Base-by-base conservation (phyloP, 1,140 invertebrate species). In the Aradophagus sp. region DNA sequence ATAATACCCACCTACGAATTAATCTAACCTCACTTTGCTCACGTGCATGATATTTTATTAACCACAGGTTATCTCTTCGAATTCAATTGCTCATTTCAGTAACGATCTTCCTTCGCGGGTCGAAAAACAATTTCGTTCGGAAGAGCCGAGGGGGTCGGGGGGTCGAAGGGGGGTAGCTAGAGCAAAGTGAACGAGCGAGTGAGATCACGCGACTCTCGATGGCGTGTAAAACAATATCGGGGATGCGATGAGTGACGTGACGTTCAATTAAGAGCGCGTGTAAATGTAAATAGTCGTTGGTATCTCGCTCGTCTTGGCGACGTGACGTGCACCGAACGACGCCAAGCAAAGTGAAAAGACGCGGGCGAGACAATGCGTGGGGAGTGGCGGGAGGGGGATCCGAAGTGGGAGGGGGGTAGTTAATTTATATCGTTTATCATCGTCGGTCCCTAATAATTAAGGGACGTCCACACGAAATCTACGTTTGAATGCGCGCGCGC, bases 231-330 rank as follows among this genome's bases (percentile, higher is more conserved):
- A 69, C 66, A 62, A 69, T 69, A 62, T 69, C 44, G 34, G 36
- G 66, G 36, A 62, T 56, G 66, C 31, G 50, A 62, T 62, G 66
- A 62, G 42, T 50, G 66, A 69, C 66, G 66, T 62, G 56, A 50
- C 48, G 66, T 62, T 62, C 66, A 69, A 61, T 69, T 69, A 69
- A 62, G 55, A 27, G 66, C 56, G 26, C 66, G 56, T 69, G 66
- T 69, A 61, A 69, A 62, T 61, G 66, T 61, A 59, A 69, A 69
- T 69, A 69, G 47, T 55, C 50, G 48, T 6, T 48, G 17, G 32
- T 56, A 55, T 55, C 50, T 48, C 61, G 41, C 50, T 48, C 61
- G 41, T 55, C 41, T 61, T 48, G 5, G 19, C 14, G 55, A 17
- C 26, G 63, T 55, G 31, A 41, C 52, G 35, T 14, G 35, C 16